Base-by-base conservation (phyloP, 2,113 vertebrate species). In the Blennius ocellaris region DNA sequence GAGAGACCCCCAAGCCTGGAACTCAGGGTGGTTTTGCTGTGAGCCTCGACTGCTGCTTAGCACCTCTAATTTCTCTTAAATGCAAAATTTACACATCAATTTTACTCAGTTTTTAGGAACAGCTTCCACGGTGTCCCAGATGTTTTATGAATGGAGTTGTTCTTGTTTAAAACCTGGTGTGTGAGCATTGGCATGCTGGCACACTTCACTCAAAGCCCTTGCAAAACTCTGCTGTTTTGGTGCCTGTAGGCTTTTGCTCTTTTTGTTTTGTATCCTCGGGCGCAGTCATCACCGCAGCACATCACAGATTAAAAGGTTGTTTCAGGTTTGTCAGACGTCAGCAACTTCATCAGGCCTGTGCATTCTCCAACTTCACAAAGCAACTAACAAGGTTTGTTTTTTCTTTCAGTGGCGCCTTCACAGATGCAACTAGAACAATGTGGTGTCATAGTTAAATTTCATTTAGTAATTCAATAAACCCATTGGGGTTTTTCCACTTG, bases 361-460 rank as follows among this genome's bases (percentile, higher is more conserved):
- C 47, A 36, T 44, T 69, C 39, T 60, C 50, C 38, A 47, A 41
- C 11, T 58, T 58, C 9, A 67, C 21, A 16, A 14, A 16, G 45
- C 47, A 84, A 79, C 73, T 76, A 54, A 8, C 43, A 69, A 49
- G 54, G 61, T 30, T 30, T 30, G 15, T 12, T 69, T 72, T 80
- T 63, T 17, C 52, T 47, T 40, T 45, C 51, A 66, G 55, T 52
- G 8, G 10, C 37, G 41, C 41, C 16, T 9, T 30, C 51, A 39
- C 6, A 44, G 50, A 61, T 41, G 21, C 10, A 51, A 66, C 6
- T 8, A 45, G 15, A 30, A 45, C 62, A 7, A 38, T 39, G 11
- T 10, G 37, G 51, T 54, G 60, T 7, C 4, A 5, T 66, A 11
- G 43, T 66, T 55, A 54, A 68, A 60, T 17, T 49, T 66, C 14